phyloP scores from a whole-genome alignment of 2,113 vertebrate genomes.

The Neogobius melanostomus region DNA sequence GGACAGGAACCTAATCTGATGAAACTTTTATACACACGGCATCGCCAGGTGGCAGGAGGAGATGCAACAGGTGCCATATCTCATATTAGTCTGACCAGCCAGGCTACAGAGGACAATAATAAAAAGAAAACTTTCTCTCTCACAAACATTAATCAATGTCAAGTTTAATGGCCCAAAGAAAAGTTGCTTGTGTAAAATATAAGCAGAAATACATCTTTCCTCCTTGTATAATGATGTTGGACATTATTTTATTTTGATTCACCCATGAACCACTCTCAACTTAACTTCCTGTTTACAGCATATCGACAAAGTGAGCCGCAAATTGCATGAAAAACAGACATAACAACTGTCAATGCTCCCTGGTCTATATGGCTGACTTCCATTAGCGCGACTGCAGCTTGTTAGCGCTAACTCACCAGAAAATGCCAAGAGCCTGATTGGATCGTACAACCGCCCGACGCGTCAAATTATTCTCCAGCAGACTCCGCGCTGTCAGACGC shows the following conservation, averaged over 20 bases:
- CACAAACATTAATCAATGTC: no score
- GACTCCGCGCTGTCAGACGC: slow-evolving; percentile 37
- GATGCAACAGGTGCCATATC: no score
- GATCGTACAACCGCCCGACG: slow-evolving; percentile 42
- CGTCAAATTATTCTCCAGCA: slow-evolving; percentile 46
- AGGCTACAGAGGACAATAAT: no score
- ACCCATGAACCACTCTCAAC: background rate
- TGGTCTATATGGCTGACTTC: background rate
- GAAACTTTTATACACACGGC: no score
- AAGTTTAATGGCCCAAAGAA: no score
- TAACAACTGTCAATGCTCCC: slow-evolving; percentile 13
- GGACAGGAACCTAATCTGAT: no score
- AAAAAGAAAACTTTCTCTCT: no score
- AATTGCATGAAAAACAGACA: slow-evolving; percentile 1
- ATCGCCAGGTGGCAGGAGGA: no score
- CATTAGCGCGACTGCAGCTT: slow-evolving; percentile 20
- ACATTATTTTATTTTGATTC: background rate
- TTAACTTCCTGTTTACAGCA: background rate
- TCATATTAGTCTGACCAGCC: no score
- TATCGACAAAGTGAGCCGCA: background rate
- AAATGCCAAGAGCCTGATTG: slow-evolving; percentile 46
- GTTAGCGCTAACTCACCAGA: slow-evolving; percentile 21
- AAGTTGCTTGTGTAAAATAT: no score
- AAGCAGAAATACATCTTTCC: no score
- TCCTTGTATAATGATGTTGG: no score